Evolutionary conservation across 2,113 vertebrate species (phyloP), one percentile per base, ranked within the genome.

Genomic region (Otus sunia): DNA sequence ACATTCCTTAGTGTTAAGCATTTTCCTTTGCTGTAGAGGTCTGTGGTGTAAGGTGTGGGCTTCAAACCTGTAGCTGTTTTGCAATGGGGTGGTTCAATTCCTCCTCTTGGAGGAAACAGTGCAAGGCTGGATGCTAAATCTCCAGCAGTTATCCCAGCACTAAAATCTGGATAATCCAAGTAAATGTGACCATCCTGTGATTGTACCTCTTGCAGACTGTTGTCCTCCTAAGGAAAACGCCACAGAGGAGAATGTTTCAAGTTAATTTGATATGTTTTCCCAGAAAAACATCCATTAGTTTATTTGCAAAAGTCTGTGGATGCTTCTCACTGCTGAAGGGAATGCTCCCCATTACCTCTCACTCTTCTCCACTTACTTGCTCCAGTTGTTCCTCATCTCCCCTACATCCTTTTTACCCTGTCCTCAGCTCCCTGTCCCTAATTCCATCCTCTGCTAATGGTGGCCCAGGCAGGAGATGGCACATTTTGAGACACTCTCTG

Each of bases 341-440:
- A 7, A 67, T 30, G 16, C 12, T 79, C 11, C n/a, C 14, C 9
- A 50, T 62, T 53, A 53, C 2, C 3, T 94, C 63, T 82, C 43
- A 43, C 19, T 72, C 25, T 75, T 11, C 15, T 88, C 25, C 32
- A 49, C 12, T 2, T 20, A 15, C 21, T 80, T 80, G 29, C 25
- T 76, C 12, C n/a, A 13, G 11, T 55, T 73, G 23, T 56, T 80
- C 45, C 9, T 84, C 16, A 43, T 74, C 36, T 81, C 3, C 29
- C 7, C 19, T 39, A 5, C 0, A 0, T 80, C 7, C 9, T 29
- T 87, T 86, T 64, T 20, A 2, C 8, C 21, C 16, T 47, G 4
- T 68, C 23, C 9, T 81, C 36, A 43, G 10, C 37, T 72, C 30
- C 32, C 6, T 52, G 9, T 62, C 53, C 20, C 20, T 64, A 32